phyloP scores from a whole-genome alignment of 2,888 invertebrate genomes.

The Drosophila phalerata region DNA sequence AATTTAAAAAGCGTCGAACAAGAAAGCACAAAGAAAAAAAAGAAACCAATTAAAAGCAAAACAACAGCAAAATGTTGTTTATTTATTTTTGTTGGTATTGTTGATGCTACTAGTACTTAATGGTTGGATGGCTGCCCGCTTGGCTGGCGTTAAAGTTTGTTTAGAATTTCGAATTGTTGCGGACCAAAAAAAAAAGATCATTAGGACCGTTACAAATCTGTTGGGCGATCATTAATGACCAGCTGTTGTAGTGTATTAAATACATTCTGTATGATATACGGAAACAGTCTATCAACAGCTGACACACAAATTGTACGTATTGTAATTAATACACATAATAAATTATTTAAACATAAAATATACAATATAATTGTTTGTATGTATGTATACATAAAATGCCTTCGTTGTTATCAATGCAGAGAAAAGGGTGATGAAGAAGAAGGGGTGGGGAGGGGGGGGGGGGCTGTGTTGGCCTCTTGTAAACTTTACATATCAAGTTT shows the following conservation, averaged over 20 bases:
- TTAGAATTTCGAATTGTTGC: slow-evolving; percentile 27
- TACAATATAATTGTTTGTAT: slow-evolving; percentile 39
- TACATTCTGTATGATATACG: slow-evolving; percentile 20
- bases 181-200: slow-evolving; percentile 7
- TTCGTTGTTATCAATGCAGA: slow-evolving; percentile 47
- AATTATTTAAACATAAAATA: slow-evolving; percentile 71
- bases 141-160: slow-evolving; percentile 29
- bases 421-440: background rate
- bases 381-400: slow-evolving; percentile 21
- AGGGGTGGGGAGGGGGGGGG: background rate
- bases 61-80: slow-evolving; percentile 47
- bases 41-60: slow-evolving; percentile 39
- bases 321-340: slow-evolving; percentile 76
- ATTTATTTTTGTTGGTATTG: slow-evolving; percentile 25
- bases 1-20: slow-evolving; percentile 68
- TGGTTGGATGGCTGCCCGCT: slow-evolving; percentile 29
- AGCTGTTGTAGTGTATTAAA: slow-evolving; percentile 10
- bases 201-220: slow-evolving; percentile 1
- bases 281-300: slow-evolving; percentile 35
- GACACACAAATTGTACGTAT: slow-evolving; percentile 20
- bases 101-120: slow-evolving; percentile 30
- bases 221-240: slow-evolving; percentile 7
- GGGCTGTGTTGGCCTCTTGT: slow-evolving; percentile 65
- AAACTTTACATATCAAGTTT: slow-evolving; percentile 75
- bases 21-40: slow-evolving; percentile 16